Conservation (phyloP, 2,888 invertebrate species). For the Drosophila helvetica region DNA sequence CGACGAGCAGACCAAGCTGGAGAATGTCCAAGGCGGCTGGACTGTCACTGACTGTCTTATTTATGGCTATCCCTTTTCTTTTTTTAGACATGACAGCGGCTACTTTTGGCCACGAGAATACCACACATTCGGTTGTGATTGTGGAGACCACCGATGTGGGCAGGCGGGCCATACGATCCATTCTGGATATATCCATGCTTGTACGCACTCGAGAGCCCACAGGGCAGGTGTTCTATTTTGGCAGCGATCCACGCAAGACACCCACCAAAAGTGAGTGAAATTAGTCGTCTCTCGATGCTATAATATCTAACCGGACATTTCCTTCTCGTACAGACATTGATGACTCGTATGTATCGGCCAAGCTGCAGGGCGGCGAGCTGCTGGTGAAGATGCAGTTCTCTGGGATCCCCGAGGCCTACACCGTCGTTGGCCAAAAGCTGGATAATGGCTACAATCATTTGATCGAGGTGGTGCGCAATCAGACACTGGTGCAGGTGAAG, state of each 20-base stretch:
- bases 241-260: slow-evolving; percentile 86
- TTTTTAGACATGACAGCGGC: no score
- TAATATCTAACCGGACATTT: neutral
- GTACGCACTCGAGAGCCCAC: slow-evolving; percentile 92
- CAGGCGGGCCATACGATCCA: no score
- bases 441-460: slow-evolving; percentile 95
- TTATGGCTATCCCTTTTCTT: no score
- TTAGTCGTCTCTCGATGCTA: no score
- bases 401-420: slow-evolving; percentile 92
- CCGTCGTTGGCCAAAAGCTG: slow-evolving; percentile 91
- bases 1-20: no score
- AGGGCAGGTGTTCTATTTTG: slow-evolving; percentile 95
- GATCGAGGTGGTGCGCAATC: slow-evolving; percentile 92
- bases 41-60: no score
- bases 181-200: no score
- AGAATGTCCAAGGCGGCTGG: no score
- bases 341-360: slow-evolving; percentile 91
- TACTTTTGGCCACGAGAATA: no score
- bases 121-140: no score
- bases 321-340: slow-evolving; percentile 85
- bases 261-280: slow-evolving; percentile 77
- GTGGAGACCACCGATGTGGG: no score
- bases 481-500: slow-evolving; percentile 93
- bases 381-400: slow-evolving; percentile 92
- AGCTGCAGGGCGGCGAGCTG: slow-evolving; percentile 91